Evolutionary conservation across 1,140 invertebrate species (phyloP).

Genomic region (fruit fly (Drosophila melanogaster)): DNA sequence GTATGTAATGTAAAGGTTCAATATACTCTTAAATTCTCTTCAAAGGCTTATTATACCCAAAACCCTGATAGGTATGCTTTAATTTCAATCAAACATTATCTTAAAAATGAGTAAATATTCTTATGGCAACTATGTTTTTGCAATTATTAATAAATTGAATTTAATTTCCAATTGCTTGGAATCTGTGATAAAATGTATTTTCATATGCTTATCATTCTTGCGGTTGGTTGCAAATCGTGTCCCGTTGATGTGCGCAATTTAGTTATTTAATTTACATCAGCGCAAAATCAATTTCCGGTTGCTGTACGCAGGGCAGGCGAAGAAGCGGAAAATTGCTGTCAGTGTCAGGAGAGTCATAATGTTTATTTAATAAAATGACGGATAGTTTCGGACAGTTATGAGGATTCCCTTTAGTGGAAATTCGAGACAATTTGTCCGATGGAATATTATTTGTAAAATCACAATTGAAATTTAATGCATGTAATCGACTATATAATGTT

Average conservation of each 20-base stretch:
- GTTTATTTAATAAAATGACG: constrained; percentile 26
- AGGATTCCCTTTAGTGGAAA: background rate
- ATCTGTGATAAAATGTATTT: background rate
- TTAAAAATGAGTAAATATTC: too few species aligned
- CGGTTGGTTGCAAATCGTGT: constrained; percentile 13
- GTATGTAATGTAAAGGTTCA: background rate
- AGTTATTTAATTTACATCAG: constrained; percentile 34
- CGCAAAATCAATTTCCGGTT: constrained; percentile 45
- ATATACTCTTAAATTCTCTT: background rate
- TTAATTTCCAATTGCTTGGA: background rate
- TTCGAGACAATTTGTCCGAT: background rate
- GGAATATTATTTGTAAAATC: background rate
- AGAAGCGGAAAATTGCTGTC: constrained; percentile 16
- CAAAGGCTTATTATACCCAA: background rate
- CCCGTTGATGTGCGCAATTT: constrained; percentile 15
- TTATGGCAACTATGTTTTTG: background rate
- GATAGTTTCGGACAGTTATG: constrained; percentile 7
- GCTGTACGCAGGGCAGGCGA: constrained; percentile 1
- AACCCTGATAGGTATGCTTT: constrained; percentile 5
- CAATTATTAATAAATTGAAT: background rate
- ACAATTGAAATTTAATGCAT: too few species aligned
- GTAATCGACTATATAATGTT: too few species aligned
- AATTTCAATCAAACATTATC: too few species aligned
- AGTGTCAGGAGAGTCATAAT: constrained; percentile 19
- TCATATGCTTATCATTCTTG: background rate